A percentile compares a stretch with the other conserved stretches of the same genome.
phyloP scores from a whole-genome alignment of 37 sponge, comb jelly and placozoan genomes.

The Chondrosia reniformis region DNA sequence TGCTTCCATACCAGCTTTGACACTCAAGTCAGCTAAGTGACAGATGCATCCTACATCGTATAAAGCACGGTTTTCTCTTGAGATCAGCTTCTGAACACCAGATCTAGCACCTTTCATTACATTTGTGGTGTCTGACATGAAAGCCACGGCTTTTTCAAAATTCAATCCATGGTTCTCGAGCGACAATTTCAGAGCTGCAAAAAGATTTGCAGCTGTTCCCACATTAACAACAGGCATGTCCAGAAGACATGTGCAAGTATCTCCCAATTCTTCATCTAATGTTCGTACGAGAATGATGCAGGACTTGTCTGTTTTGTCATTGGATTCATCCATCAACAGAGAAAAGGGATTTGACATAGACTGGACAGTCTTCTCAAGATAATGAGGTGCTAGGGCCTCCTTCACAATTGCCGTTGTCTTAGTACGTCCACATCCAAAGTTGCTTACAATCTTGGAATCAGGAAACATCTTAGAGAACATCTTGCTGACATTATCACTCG shows the following conservation, averaged over 20 bases:
- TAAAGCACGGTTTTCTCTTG: neutral
- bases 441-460: slow-evolving; percentile 41
- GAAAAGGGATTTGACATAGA: slow-evolving; percentile 20
- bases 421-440: slow-evolving; percentile 47
- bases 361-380: neutral
- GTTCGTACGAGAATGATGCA: slow-evolving; percentile 18
- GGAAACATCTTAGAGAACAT: slow-evolving; percentile 34
- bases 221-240: slow-evolving; percentile 51
- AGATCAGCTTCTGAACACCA: slow-evolving; percentile 5
- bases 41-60: slow-evolving; percentile 4
- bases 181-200: slow-evolving; percentile 41
- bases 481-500: slow-evolving; percentile 42
- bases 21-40: slow-evolving; percentile 16
- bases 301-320: slow-evolving; percentile 49
- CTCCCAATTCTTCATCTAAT: slow-evolving; percentile 16
- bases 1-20: slow-evolving; percentile 11
- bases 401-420: slow-evolving; percentile 49
- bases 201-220: slow-evolving; percentile 39
- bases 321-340: slow-evolving; percentile 34
- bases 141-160: slow-evolving; percentile 19
- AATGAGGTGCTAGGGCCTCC: slow-evolving; percentile 32
- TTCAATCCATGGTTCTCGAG: slow-evolving; percentile 28
- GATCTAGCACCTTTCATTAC: slow-evolving; percentile 11
- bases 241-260: slow-evolving; percentile 31
- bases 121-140: slow-evolving; percentile 21